Base-by-base conservation (phyloP, 2,888 invertebrate species). In the Andrena bicolor region DNA sequence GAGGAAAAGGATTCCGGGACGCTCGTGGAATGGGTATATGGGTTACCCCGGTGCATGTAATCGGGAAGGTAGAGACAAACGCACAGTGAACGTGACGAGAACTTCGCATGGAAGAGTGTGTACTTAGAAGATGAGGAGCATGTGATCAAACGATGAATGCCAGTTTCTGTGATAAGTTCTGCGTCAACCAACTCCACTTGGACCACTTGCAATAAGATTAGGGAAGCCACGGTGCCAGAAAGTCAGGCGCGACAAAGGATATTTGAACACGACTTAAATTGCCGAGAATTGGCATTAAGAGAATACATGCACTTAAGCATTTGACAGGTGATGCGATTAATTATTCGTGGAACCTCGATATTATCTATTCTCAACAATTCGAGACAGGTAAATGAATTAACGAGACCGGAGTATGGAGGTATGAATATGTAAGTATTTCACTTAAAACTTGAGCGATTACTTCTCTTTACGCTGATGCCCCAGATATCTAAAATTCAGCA, bases 1-100 rank as follows among this genome's bases (percentile, higher is more conserved):
- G 16, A 8, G 60, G 26, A 60, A n/a, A 68, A 35, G 69, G 20
- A 60, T 69, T 75, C 65, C 7, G 23, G 13, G 51, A 48, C 61
- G 48, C 35, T 41, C 48, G 16, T 10, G 20, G 69, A 28, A 10
- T 26, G 10, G 28, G 26, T 20, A 13, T 3, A 7, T 4, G 56
- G 23, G 26, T 35, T 23, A 7, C 16, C 2, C 10, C 23, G 8
- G 48, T 48, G 65, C 28, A 8, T 65, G 48, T n/a, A 30, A 28
- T 65, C 41, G 64, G n/a, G 3, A 41, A 30, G 28, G 28, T 6
- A 10, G 16, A 58, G 2, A 28, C 28, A 16, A 28, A 58, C 58
- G 28, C 28, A 13, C 41, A 4, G 41, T 4, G 13, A 4, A 41
- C 13, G 13, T 13, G 41, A 5, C 41, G 41, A 41, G 41, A 41